Evolutionary conservation across 2,888 invertebrate genomes (phyloP), one percentile per base, ranked within the genome.

Genomic region (Therioaphis trifolii): DNA sequence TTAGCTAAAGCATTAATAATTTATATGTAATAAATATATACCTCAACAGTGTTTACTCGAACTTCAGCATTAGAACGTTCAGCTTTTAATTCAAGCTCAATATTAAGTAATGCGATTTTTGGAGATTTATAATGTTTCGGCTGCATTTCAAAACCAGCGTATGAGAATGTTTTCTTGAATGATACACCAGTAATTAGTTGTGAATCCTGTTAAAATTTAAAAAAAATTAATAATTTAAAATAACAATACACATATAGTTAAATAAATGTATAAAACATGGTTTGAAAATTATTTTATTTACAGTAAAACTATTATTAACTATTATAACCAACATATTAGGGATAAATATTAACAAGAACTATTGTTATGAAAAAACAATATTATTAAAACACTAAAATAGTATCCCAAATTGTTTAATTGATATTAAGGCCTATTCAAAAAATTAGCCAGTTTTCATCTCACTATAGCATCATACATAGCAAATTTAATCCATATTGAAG

Each of bases 131-230:
- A 99, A 29, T 91, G 92, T 90, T 99, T 99, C 0, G 97, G 98
- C 88, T 99, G 99, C 99, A 99, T 99, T 90, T 99, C 99, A 89
- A 99, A 99, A 14, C 99, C 99, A 86, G 99, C 99, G 88, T 99
- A 99, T 0, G 98, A 98, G 91, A 99, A 99, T 0, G 99, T 99
- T 90, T 99, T 99, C 90, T 99, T 99, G 89, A 99, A 99, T 0
- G 99, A 98, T 0, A 99, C 99, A 18, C 99, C 98, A 7, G 94
- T 92, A 0, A 99, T 94, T 5, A 99, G 90, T 87, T 93, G 91
- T 0, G 98, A 98, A 86, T 99, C 99, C 92, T 92, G 87, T 14
- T 85, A 63, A 55, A 14, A 66, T 14, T 35, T 5, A 77, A 58
- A 14, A 85, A 46, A 61, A 29, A 52, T 24, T 43, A 66, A 43